Conservation (phyloP, 2,797 vertebrate species). For the Ptychobarbus kaznakovi region DNA sequence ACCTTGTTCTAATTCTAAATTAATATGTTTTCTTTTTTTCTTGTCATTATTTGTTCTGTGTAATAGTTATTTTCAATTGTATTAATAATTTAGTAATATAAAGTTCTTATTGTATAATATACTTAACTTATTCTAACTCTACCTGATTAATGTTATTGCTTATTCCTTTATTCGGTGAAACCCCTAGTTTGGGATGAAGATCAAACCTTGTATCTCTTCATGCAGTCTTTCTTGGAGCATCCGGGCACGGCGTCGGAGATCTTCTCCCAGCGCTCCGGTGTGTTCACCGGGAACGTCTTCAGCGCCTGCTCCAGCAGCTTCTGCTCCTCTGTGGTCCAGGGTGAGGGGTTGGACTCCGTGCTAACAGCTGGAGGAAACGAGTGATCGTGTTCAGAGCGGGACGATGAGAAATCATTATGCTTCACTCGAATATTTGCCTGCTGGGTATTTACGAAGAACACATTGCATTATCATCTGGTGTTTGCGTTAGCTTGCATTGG, state of each 20-base stretch:
- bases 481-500: neutral
- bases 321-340: slow-evolving; percentile 98
- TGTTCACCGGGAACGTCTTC: slow-evolving; percentile 95
- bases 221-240: slow-evolving; percentile 96
- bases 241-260: slow-evolving; percentile 94
- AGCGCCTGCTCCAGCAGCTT: slow-evolving; percentile 97
- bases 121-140: neutral
- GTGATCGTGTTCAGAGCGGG: neutral
- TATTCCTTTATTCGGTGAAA: neutral
- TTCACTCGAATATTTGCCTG: neutral
- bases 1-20: neutral
- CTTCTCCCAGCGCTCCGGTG: slow-evolving; percentile 95
- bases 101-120: neutral
- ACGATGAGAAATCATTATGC: neutral
- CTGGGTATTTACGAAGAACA: neutral
- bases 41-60: neutral
- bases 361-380: slow-evolving; percentile 69
- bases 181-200: neutral
- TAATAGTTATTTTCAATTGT: neutral
- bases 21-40: neutral
- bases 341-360: slow-evolving; percentile 74
- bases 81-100: neutral
- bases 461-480: neutral
- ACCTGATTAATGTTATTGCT: neutral
- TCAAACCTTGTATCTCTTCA: slow-evolving; percentile 95